Conservation (phyloP, 2,113 vertebrate species). For the Siphamia tubifer region DNA sequence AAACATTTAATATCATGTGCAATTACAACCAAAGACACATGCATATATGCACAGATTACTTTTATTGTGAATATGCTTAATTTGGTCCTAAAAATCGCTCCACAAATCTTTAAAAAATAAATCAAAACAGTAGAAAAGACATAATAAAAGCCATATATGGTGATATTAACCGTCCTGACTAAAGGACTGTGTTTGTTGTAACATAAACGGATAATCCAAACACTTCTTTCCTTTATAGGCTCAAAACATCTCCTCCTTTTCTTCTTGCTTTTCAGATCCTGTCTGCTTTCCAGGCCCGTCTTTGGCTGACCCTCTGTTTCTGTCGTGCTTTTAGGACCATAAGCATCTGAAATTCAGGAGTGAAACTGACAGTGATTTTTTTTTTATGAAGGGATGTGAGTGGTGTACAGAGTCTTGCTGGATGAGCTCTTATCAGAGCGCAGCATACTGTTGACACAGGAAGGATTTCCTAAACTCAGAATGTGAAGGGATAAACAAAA, state of each 20-base stretch:
- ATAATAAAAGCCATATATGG: too few species aligned
- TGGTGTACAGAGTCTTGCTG: slow-evolving; percentile 7
- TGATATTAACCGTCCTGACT: too few species aligned
- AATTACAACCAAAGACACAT: too few species aligned
- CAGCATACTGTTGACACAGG: slow-evolving; percentile 17
- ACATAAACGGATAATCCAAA: too few species aligned
- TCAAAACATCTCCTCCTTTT: background rate
- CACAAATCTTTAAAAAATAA: too few species aligned
- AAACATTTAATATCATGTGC: too few species aligned
- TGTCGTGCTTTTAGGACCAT: background rate
- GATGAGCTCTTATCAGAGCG: slow-evolving; percentile 30
- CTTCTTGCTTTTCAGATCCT: background rate
- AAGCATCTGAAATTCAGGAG: slow-evolving; percentile 11
- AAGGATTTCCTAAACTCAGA: slow-evolving; percentile 1
- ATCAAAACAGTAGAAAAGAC: too few species aligned
- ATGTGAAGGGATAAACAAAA: slow-evolving; percentile 17
- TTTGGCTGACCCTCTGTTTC: background rate
- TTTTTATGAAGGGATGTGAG: slow-evolving; percentile 9
- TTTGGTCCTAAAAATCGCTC: too few species aligned
- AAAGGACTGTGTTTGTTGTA: too few species aligned
- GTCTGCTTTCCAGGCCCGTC: background rate
- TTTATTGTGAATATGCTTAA: too few species aligned
- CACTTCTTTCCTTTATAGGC: too few species aligned
- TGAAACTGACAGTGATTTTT: slow-evolving; percentile 11
- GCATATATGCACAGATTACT: too few species aligned